Evolutionary conservation across 1,140 invertebrate genomes (phyloP).

Genomic region (Drosophila albomicans): DNA sequence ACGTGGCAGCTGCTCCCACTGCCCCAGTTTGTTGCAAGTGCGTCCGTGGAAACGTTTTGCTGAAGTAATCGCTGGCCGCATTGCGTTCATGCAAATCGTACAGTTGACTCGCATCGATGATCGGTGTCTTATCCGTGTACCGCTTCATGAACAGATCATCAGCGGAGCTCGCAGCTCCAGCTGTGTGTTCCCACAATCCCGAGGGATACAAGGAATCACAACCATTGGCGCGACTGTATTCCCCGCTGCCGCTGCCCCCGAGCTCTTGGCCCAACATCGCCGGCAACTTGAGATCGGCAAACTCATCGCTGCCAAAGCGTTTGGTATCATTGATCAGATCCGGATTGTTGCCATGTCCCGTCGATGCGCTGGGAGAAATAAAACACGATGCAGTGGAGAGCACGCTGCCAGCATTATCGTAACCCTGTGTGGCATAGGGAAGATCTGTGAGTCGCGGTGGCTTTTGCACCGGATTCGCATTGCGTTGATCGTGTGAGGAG

Average conservation of each 20-base stretch:
- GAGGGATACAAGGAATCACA: slow-evolving; percentile 90
- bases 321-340: slow-evolving; percentile 93
- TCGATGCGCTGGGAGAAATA: slow-evolving; percentile 89
- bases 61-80: slow-evolving; percentile 85
- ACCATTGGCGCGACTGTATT: slow-evolving; percentile 89
- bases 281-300: slow-evolving; percentile 72
- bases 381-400: slow-evolving; percentile 87
- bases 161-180: slow-evolving; percentile 69
- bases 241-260: slow-evolving; percentile 86
- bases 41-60: slow-evolving; percentile 86
- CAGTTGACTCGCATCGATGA: slow-evolving; percentile 86
- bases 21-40: slow-evolving; percentile 49
- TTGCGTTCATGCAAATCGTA: slow-evolving; percentile 80
- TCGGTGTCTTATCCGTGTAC: slow-evolving; percentile 91
- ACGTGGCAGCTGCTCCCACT: slow-evolving; percentile 47
- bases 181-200: slow-evolving; percentile 87
- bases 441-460: slow-evolving; percentile 89
- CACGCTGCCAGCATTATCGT: slow-evolving; percentile 87
- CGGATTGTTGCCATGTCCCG: slow-evolving; percentile 89
- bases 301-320: slow-evolving; percentile 86
- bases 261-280: slow-evolving; percentile 42
- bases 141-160: slow-evolving; percentile 86
- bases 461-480: slow-evolving; percentile 89
- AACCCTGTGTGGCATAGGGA: slow-evolving; percentile 87
- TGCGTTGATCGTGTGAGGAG: slow-evolving; percentile 85